phyloP scores from a whole-genome alignment of 2,888 invertebrate species.

The Scaptomyza flava region DNA sequence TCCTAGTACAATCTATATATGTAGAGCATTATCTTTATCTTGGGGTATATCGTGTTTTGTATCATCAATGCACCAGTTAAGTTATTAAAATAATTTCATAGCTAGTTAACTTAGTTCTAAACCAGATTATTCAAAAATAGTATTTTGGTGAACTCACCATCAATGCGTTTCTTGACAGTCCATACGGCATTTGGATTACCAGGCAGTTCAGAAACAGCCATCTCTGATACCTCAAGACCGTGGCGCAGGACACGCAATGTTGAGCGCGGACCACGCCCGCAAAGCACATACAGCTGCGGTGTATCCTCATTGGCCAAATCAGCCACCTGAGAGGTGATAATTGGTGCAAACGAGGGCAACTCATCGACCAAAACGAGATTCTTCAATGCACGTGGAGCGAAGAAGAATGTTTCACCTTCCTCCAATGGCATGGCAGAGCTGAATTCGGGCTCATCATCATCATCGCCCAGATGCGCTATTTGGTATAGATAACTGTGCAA shows the following conservation, averaged over 20 bases:
- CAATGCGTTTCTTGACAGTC: conserved; percentile 98
- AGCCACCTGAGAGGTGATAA: conserved; percentile 93
- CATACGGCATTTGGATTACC: conserved; percentile 99
- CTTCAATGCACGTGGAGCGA: conserved; percentile 95
- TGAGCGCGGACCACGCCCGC: conserved; percentile 97
- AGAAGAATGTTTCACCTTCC: conserved; percentile 99
- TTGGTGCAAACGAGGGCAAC: conserved; percentile 97
- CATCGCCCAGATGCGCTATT: conserved; percentile 99
- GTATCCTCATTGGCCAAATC: conserved; percentile 99
- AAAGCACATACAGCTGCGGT: conserved; percentile 97
- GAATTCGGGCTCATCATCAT: conserved; percentile 99
- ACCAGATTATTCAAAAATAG: conserved; percentile 2
- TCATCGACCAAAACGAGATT: conserved; percentile 99
- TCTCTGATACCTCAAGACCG: conserved; percentile 99
- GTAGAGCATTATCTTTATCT: conserved; percentile 39
- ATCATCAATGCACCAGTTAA: conserved; percentile 78
- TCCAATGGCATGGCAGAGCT: conserved; percentile 99
- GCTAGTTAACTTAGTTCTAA: conserved; percentile 44
- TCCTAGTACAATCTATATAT: conserved; percentile 37
- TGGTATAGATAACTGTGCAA: conserved; percentile 95
- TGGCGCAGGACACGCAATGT: conserved; percentile 96
- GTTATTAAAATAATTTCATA: conserved; percentile 61
- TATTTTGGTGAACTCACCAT: conserved; percentile 90
- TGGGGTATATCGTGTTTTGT: conserved; percentile 45
- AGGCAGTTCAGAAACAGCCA: conserved; percentile 99